A percentile compares a stretch with the other conserved stretches of the same genome.
phyloP scores from a whole-genome alignment of 2,888 invertebrate species.

The Blastobasis lacticolella region DNA sequence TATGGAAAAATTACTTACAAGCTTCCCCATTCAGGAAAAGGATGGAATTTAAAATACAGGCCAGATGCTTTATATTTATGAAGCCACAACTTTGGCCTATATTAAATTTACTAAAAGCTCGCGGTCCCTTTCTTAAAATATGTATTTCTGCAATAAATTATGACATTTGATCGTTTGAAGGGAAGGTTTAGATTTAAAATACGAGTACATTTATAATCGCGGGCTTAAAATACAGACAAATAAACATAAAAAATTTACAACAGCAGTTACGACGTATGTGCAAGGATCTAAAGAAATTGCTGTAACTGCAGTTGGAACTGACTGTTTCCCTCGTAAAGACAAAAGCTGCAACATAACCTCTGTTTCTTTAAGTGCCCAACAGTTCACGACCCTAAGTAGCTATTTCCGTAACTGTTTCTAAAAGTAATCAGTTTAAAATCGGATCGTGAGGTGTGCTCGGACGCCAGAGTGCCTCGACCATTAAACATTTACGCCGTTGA shows the following conservation, averaged over 20 bases:
- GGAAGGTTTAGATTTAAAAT: too few species aligned
- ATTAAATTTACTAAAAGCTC: background rate
- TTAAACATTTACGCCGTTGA: constrained; percentile 61
- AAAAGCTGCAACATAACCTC: too few species aligned
- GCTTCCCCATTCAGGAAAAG: constrained; percentile 22
- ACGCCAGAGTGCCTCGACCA: constrained; percentile 43
- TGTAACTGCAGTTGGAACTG: too few species aligned
- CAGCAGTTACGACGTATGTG: too few species aligned
- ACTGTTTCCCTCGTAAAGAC: too few species aligned
- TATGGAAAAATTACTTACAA: constrained; percentile 16
- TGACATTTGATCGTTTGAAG: too few species aligned
- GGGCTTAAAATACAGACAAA: too few species aligned
- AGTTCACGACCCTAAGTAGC: constrained; percentile 50
- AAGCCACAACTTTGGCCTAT: background rate
- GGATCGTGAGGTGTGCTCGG: constrained; percentile 46
- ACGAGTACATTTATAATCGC: too few species aligned
- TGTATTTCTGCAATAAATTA: too few species aligned
- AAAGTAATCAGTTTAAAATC: constrained; percentile 68
- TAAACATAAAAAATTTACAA: too few species aligned
- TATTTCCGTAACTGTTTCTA: constrained; percentile 56
- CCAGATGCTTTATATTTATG: constrained; percentile 26
- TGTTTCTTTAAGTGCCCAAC: constrained; percentile 41
- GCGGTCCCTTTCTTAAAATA: too few species aligned
- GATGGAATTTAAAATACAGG: constrained; percentile 42
- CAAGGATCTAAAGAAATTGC: too few species aligned